Evolutionary conservation across 2,888 invertebrate species (phyloP).

Genomic region (Monochamus alternatus): DNA sequence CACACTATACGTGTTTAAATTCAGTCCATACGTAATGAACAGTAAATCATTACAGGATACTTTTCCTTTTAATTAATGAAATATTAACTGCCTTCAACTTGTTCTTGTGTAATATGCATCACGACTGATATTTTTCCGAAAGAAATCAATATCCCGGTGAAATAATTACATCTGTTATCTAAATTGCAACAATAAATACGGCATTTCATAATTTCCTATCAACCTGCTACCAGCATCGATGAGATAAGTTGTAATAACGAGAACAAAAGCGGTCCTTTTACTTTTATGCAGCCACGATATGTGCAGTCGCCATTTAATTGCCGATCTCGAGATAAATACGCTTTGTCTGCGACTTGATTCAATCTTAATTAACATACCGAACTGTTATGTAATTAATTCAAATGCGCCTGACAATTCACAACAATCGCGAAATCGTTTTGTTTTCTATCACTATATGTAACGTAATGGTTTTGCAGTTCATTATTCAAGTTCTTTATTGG

Average conservation of each 20-base stretch:
- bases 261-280: conserved; percentile 41
- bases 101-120: conserved; percentile 53
- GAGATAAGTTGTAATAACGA: conserved; percentile 37
- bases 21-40: conserved; percentile 43
- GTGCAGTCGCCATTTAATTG: conserved; percentile 50
- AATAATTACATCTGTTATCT: conserved; percentile 52
- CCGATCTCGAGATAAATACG: conserved; percentile 53
- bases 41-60: conserved; percentile 41
- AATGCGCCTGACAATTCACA: conserved; percentile 44
- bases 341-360: conserved; percentile 51
- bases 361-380: conserved; percentile 54
- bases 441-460: not conserved
- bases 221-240: conserved; percentile 44
- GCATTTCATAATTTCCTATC: conserved; percentile 46
- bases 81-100: conserved; percentile 52
- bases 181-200: conserved; percentile 46
- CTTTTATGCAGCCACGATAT: conserved; percentile 38
- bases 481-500: not conserved
- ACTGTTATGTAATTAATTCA: conserved; percentile 53
- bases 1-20: not conserved
- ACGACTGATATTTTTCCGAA: conserved; percentile 51
- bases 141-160: conserved; percentile 49
- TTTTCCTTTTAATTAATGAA: conserved; percentile 54
- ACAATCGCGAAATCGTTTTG: conserved; percentile 34
- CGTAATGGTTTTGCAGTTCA: not conserved